phyloP scores from a whole-genome alignment of 2,797 vertebrate species.

The Pseudochirops cupreus region DNA sequence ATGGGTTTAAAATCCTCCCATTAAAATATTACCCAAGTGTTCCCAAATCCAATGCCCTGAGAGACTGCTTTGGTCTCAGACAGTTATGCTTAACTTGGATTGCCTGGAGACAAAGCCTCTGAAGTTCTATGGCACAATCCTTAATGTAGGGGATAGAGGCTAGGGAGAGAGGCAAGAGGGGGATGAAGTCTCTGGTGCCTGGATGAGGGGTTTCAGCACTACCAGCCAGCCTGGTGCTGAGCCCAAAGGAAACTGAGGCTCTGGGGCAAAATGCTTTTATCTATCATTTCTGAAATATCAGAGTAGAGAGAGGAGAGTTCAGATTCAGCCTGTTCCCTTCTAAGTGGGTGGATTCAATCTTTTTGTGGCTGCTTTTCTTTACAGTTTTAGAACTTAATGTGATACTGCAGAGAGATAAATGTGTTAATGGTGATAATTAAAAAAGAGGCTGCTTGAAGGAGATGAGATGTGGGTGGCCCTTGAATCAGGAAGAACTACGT shows the following conservation, averaged over 20 bases:
- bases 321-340: background rate
- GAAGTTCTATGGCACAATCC: background rate
- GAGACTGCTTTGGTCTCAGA: constrained; percentile 17
- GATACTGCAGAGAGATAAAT: background rate
- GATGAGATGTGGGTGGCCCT: background rate
- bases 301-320: constrained; percentile 3
- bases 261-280: constrained; percentile 8
- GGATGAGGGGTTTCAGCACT: background rate
- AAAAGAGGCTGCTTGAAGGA: background rate
- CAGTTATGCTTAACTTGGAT: background rate
- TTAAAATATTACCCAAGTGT: constrained; percentile 29
- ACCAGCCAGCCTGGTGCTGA: background rate
- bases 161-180: background rate
- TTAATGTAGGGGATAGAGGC: background rate
- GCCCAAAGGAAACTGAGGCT: constrained; percentile 1
- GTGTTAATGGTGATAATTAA: background rate
- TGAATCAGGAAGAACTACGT: background rate
- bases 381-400: background rate
- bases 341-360: constrained; percentile 3
- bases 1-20: constrained; percentile 25
- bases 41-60: constrained; percentile 37
- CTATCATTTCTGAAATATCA: background rate
- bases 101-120: background rate
- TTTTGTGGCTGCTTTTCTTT: background rate
- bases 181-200: background rate